These are phyloP conservation scores for Ormyrus thymus DNA, from an alignment of 2,888 invertebrate species.

Conservation along the genomic window DNA sequence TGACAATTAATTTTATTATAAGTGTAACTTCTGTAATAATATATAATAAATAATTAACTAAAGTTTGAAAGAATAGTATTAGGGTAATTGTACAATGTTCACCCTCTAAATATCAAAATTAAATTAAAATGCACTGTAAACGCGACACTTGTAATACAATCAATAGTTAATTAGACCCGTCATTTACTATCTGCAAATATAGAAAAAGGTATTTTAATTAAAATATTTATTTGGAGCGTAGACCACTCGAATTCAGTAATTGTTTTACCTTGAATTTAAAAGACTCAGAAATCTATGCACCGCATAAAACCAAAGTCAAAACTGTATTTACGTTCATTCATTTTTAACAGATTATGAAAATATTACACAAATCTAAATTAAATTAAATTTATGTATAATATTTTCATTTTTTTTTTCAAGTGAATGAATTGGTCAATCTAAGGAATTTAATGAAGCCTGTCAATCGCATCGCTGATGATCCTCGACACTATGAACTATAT, in stretches of 20 bases:
- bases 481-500: conserved; percentile 35
- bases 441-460: conserved; percentile 6
- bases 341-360: neutral
- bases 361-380: neutral
- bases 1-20: conserved; percentile 20
- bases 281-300: conserved; percentile 45
- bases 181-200: conserved; percentile 22
- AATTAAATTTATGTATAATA: neutral
- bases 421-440: neutral
- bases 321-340: conserved; percentile 17
- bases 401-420: neutral
- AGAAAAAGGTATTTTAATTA: conserved; percentile 14
- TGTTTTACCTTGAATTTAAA: neutral
- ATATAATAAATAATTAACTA: conserved; percentile 17
- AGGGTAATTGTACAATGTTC: conserved; percentile 37
- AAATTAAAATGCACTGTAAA: conserved; percentile 40
- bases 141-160: conserved; percentile 3
- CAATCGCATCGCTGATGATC: conserved; percentile 42
- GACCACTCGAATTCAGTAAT: conserved; percentile 20
- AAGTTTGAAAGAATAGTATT: conserved; percentile 9
- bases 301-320: conserved; percentile 33
- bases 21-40: conserved; percentile 34
- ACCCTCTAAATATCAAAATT: conserved; percentile 23
- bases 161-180: conserved; percentile 18
- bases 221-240: conserved; percentile 22